A percentile compares a stretch with the other conserved stretches of the same genome.
phyloP scores from a whole-genome alignment of 2,888 invertebrate genomes.

The Amblyjoppa fuscipennis region DNA sequence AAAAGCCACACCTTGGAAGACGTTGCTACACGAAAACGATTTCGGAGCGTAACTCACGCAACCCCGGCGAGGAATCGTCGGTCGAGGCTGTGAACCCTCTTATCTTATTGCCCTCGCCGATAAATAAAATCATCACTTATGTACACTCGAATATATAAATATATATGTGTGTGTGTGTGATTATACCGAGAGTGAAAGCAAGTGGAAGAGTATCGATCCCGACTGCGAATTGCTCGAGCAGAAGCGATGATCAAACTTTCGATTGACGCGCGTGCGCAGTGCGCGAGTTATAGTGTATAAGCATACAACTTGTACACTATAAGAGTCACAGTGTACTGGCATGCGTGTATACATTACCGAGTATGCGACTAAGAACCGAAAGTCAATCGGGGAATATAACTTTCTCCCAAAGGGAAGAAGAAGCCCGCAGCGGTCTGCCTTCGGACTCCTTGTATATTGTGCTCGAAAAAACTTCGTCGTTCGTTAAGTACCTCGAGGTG shows the following conservation, averaged over 20 bases:
- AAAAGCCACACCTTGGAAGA: slow-evolving; percentile 55
- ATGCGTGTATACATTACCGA: slow-evolving; percentile 20
- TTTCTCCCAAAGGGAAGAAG: slow-evolving; percentile 76
- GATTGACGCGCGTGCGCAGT: slow-evolving; percentile 55
- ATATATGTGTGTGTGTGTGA: slow-evolving; percentile 24
- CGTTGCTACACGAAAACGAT: slow-evolving; percentile 52
- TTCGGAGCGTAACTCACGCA: slow-evolving; percentile 48
- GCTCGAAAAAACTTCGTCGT: slow-evolving; percentile 41
- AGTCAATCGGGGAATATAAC: slow-evolving; percentile 75
- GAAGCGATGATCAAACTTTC: slow-evolving; percentile 66
- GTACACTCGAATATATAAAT: background rate
- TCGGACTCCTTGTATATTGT: slow-evolving; percentile 32
- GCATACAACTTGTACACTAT: no score
- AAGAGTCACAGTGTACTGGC: slow-evolving; percentile 4
- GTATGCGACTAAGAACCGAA: slow-evolving; percentile 65
- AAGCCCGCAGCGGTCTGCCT: slow-evolving; percentile 38
- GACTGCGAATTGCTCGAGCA: slow-evolving; percentile 43
- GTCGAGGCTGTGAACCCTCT: slow-evolving; percentile 41
- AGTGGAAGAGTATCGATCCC: slow-evolving; percentile 59
- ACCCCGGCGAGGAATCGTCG: slow-evolving; percentile 27
- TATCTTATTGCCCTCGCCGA: slow-evolving; percentile 7
- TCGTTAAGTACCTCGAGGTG: slow-evolving; percentile 66
- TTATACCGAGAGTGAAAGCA: slow-evolving; percentile 60
- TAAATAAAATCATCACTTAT: slow-evolving; percentile 17
- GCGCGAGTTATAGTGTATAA: slow-evolving; percentile 20